Base-by-base conservation (phyloP, 2,888 invertebrate species). In the Argynnis bischoffii region DNA sequence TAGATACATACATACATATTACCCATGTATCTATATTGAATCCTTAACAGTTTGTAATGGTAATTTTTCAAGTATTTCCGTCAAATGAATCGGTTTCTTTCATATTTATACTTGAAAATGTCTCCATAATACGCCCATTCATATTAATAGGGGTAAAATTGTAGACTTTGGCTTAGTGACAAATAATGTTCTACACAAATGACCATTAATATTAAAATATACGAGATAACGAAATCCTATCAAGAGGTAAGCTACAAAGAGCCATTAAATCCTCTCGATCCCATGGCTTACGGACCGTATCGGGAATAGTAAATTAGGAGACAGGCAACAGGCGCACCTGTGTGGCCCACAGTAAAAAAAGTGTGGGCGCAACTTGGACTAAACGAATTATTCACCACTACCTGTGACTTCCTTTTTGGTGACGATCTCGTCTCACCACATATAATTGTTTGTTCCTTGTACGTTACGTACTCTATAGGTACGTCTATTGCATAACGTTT, bases 371-470 rank as follows among this genome's bases (percentile, higher is more conserved):
- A 87, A 85, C 89, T 85, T 84, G 83, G 83, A 85, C 90, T 92
- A 92, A 92, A 92, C 92, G 92, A 91, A 92, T 92, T 91, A 90
- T 89, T 88, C 88, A 85, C 87, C 86, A 89, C 90, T 90, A 90
- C 92, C 90, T 91, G 90, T 78, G 84, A 86, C 86, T 84, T 84
- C 83, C 82, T 86, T 76, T 76, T 74, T 70, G 69, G 69, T 71
- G 69, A 69, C 64, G 71, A 72, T 71, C 50, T 72, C 71, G 63
- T 61, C 76, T 74, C 63, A 71, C 64, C 59, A 66, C 50, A 68
- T 63, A 41, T 41, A 64, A 67, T 70, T 63, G 66, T 16, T 59
- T 15, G 6, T 1, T 16, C 54, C 1, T 11, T 18, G 70, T 81
- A 70, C 88, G 84, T 81, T 76, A 81, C 81, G 60, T 46, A 47